These are phyloP conservation scores for Tragelaphus imberbis DNA, from an alignment of 2,113 vertebrate genomes.

Conservation along the genomic window DNA sequence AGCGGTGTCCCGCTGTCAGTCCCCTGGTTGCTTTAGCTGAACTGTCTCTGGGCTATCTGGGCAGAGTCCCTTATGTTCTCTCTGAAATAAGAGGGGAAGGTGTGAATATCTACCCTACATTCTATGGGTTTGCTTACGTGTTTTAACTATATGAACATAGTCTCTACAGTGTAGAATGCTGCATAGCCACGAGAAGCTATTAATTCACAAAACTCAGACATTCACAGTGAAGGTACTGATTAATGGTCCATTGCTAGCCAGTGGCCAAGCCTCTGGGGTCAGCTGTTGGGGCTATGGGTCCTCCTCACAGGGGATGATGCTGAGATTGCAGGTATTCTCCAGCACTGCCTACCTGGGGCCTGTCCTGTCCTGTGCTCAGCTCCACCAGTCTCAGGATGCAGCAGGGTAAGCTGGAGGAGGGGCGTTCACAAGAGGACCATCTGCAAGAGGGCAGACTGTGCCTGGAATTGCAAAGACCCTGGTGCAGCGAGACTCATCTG, in stretches of 20 bases:
- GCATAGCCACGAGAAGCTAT: neutral
- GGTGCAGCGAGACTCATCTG: neutral
- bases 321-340: neutral
- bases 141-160: neutral
- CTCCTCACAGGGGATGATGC: neutral
- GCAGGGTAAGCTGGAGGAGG: conserved; percentile 18
- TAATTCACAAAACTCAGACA: neutral
- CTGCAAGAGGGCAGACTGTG: neutral
- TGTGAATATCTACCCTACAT: neutral
- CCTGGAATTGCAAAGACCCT: neutral
- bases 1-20: accelerated
- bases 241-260: neutral
- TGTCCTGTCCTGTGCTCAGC: neutral
- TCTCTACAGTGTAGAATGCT: neutral
- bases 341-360: neutral
- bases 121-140: neutral
- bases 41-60: neutral
- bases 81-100: neutral
- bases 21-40: neutral
- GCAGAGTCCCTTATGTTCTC: neutral
- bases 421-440: conserved; percentile 59
- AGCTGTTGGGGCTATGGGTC: too few species aligned
- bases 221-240: neutral
- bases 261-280: neutral
- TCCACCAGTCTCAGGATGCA: neutral